Conservation (phyloP, 1,140 invertebrate species). For the Magallana gigas region DNA sequence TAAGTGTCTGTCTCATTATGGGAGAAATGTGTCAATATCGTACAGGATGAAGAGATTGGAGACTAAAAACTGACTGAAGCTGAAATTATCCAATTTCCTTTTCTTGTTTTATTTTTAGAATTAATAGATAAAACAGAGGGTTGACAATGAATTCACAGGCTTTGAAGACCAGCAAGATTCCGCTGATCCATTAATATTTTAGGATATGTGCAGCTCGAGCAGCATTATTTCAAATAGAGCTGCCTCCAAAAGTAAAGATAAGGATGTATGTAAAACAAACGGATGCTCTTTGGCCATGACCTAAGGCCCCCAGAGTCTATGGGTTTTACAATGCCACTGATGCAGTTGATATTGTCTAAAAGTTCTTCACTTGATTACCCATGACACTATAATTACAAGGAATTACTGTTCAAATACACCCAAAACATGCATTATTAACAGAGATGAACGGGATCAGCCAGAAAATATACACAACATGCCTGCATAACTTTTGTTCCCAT, state of each 20-base stretch:
- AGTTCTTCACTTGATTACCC: slow-evolving; percentile 7
- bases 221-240: too few species aligned
- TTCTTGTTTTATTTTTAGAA: slow-evolving; percentile 1
- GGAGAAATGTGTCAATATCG: neutral
- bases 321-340: neutral
- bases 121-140: neutral
- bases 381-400: neutral
- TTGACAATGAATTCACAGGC: neutral
- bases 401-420: neutral
- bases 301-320: neutral
- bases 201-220: too few species aligned
- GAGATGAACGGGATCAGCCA: neutral
- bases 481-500: neutral
- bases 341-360: neutral
- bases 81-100: slow-evolving; percentile 28
- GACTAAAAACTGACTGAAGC: neutral
- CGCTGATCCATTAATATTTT: too few species aligned
- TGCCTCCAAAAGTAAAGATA: too few species aligned
- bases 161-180: too few species aligned
- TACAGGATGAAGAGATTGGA: neutral
- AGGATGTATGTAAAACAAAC: too few species aligned
- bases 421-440: slow-evolving; percentile 22
- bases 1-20: slow-evolving; percentile 16
- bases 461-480: neutral
- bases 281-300: too few species aligned